Percentiles rank a stretch among this genome's conserved stretches.
phyloP scores from a whole-genome alignment of 2,888 invertebrate genomes.

The Coleophora deauratella region DNA sequence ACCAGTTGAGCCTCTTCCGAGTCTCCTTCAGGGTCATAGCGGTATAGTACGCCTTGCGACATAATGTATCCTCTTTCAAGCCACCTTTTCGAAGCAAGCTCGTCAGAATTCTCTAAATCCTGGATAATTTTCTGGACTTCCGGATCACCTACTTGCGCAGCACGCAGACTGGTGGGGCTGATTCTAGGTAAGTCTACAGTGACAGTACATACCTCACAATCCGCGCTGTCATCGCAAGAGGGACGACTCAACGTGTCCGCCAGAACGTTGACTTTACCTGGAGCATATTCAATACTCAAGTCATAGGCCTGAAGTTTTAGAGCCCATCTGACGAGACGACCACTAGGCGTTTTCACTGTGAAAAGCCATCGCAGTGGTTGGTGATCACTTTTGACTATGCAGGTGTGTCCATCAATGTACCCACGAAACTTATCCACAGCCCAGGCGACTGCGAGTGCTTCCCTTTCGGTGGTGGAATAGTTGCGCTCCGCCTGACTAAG shows the following conservation, averaged over 20 bases:
- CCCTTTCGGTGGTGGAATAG: slow-evolving; percentile 34
- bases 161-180: slow-evolving; percentile 9
- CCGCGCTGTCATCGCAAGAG: background rate
- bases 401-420: slow-evolving; percentile 34
- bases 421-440: slow-evolving; percentile 20
- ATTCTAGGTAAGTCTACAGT: slow-evolving; percentile 6
- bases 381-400: slow-evolving; percentile 41
- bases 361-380: slow-evolving; percentile 48
- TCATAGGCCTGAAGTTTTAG: slow-evolving; percentile 38
- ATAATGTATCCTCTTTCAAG: slow-evolving; percentile 17
- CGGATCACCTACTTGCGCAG: slow-evolving; percentile 15
- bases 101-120: slow-evolving; percentile 14
- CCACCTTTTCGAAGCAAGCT: slow-evolving; percentile 7
- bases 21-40: slow-evolving; percentile 11
- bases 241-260: slow-evolving; percentile 18
- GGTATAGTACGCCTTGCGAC: slow-evolving; percentile 12
- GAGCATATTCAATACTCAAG: slow-evolving; percentile 34
- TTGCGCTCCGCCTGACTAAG: slow-evolving; percentile 11
- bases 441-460: slow-evolving; percentile 22
- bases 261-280: slow-evolving; percentile 27
- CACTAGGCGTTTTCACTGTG: slow-evolving; percentile 37
- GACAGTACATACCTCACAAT: slow-evolving; percentile 16
- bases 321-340: slow-evolving; percentile 50
- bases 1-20: slow-evolving; percentile 16
- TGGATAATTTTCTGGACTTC: slow-evolving; percentile 17